These are phyloP conservation scores for Papilio machaon DNA, from an alignment of 1,140 invertebrate genomes.

Conservation along the genomic window DNA sequence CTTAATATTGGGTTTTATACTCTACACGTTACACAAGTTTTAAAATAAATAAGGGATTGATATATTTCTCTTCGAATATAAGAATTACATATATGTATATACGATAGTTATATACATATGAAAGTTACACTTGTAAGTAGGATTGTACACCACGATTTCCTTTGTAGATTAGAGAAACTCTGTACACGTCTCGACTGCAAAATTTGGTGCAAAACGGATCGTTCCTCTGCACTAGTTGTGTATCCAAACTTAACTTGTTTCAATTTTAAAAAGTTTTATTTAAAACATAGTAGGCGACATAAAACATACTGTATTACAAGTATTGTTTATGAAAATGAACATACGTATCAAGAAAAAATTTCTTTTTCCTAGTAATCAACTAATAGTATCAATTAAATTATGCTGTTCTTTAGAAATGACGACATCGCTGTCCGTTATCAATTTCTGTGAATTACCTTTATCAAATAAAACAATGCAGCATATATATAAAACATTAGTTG, in stretches of 20 bases:
- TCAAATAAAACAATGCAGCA: background rate
- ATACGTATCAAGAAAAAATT: background rate
- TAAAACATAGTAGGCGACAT: background rate
- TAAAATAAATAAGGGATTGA: too few species aligned
- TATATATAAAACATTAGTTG: background rate
- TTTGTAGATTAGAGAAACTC: conserved; percentile 23
- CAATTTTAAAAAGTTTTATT: background rate
- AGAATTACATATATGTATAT: too few species aligned
- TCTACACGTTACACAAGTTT: too few species aligned
- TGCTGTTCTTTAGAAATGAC: conserved; percentile 1
- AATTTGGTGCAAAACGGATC: background rate
- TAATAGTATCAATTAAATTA: background rate
- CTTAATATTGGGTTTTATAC: too few species aligned
- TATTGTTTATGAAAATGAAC: background rate
- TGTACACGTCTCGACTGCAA: background rate
- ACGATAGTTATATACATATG: background rate
- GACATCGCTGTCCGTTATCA: background rate
- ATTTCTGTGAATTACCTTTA: conserved; percentile 6
- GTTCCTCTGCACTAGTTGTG: background rate
- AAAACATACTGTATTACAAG: background rate
- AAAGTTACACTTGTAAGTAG: background rate
- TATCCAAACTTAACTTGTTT: background rate
- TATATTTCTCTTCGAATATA: too few species aligned
- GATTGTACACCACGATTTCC: background rate
- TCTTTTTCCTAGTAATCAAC: background rate